Evolutionary conservation across 1,140 invertebrate genomes (phyloP), one percentile per base, ranked within the genome.

Genomic region (Zaprionus ornatus): DNA sequence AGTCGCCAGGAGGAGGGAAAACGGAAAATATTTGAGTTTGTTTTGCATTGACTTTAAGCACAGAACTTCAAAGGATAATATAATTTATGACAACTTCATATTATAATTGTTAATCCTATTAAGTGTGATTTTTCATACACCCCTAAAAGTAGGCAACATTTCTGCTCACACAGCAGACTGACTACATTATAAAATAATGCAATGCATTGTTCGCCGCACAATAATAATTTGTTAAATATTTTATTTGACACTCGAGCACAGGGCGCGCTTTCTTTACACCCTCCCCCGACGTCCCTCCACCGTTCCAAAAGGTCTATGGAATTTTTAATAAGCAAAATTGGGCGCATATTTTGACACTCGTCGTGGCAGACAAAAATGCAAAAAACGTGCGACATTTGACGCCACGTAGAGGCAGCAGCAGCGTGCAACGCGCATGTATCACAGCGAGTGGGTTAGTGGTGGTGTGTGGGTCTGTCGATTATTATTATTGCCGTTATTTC

Each of bases 321-420:
- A 85, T 85, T 82, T 85, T 86, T 86, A 85, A 86, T 82, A 68
- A 74, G 70, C 64, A 56, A 64, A 75, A 80, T 84, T 76, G 63
- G 74, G 69, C 69, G 82, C 81, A 88, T 84, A 90, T 87, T 87
- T 90, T 87, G 84, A 81, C 85, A 90, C 85, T 90, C 77, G 66
- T 54, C 57, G 68, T 64, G 67, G 65, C 60, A 64, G 71, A 83
- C 69, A 79, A 80, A 82, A 80, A 80, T 83, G 78, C 83, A 87
- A 81, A 82, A 77, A 90, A 88, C 83, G 85, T 90, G 84, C 81
- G 75, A 84, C 74, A 81, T 90, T 88, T 88, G 78, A 79, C 85
- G 86, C 85, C 72, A 74, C 71, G 63, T 60, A 60, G 35, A 67
- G 35, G 37, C 29, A 15, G 64, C 45, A 70, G 71, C 65, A 29